These are phyloP conservation scores for Oophaga pumilio DNA, from an alignment of 2,113 vertebrate species.

Conservation along the genomic window DNA sequence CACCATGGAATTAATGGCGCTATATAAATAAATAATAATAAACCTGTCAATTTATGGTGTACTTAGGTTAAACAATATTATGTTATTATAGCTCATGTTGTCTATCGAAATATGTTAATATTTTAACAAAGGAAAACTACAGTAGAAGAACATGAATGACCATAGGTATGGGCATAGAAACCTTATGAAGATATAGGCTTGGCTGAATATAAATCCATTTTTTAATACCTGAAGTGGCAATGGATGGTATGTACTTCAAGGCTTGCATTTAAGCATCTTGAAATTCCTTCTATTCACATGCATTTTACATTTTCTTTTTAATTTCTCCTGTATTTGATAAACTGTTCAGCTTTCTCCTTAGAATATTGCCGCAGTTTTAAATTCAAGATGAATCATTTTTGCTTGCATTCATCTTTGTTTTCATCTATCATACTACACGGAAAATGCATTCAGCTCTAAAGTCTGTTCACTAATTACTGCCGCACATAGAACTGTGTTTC, in stretches of 20 bases:
- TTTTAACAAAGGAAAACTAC: no score
- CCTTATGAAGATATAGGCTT: no score
- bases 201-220: no score
- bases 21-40: no score
- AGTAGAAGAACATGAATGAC: no score
- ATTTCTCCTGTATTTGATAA: not conserved
- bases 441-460: not conserved
- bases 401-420: conserved; percentile 39
- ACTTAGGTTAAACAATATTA: no score
- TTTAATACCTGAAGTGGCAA: not conserved
- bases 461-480: conserved; percentile 35
- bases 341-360: not conserved
- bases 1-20: no score
- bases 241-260: not conserved
- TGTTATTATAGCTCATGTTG: no score
- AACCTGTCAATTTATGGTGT: no score
- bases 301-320: not conserved
- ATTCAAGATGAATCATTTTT: conserved; percentile 38
- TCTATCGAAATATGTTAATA: no score
- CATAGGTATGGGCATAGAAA: no score
- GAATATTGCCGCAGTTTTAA: conserved; percentile 12
- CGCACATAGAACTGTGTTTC: conserved; percentile 8
- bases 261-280: not conserved
- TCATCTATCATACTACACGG: conserved; percentile 13
- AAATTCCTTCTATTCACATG: not conserved